These are phyloP conservation scores for Meda fulgida DNA, from an alignment of 2,797 vertebrate species.

Conservation along the genomic window DNA sequence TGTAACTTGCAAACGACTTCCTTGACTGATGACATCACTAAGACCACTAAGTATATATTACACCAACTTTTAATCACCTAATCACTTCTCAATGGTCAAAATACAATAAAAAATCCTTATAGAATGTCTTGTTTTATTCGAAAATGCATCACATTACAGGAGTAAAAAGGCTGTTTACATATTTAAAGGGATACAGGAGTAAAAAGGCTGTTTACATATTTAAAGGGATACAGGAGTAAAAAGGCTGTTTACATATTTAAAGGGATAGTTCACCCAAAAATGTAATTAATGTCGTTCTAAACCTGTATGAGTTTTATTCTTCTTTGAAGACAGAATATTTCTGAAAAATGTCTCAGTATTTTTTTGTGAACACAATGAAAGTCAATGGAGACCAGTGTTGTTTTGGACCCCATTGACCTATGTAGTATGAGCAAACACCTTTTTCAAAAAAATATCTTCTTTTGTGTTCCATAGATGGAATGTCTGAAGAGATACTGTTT, in stretches of 20 bases:
- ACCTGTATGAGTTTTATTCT: background rate
- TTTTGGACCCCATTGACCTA: background rate
- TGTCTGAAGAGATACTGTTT: background rate
- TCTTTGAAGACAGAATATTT: background rate
- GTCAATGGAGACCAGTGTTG: background rate
- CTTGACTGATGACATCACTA: background rate
- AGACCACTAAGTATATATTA: background rate
- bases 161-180: background rate
- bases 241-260: no score
- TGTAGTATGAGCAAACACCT: background rate
- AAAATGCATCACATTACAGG: background rate
- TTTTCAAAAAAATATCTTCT: background rate
- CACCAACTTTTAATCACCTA: background rate
- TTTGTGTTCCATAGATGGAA: background rate
- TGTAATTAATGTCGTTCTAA: background rate
- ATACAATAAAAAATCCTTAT: background rate
- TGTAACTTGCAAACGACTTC: background rate
- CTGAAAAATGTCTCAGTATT: background rate
- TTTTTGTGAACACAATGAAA: background rate
- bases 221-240: no score
- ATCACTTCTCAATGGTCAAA: background rate
- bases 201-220: background rate
- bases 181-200: no score
- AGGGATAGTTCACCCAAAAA: no score
- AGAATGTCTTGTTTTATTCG: background rate